These are phyloP conservation scores for Columba guinea DNA, from an alignment of 2,797 vertebrate species.

Conservation along the genomic window DNA sequence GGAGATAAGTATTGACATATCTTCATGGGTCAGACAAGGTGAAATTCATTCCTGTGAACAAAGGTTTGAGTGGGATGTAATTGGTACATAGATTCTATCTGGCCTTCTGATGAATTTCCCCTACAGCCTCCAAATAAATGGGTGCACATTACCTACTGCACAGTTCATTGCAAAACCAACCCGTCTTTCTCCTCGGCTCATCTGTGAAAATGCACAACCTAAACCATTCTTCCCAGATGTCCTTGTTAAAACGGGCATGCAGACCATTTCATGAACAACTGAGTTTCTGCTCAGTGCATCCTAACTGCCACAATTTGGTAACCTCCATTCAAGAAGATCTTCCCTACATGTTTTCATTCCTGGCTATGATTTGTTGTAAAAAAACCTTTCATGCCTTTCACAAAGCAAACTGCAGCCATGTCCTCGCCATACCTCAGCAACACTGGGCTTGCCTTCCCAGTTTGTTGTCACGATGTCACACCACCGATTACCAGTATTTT, in stretches of 20 bases:
- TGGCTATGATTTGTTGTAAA: not conserved
- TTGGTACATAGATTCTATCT: not conserved
- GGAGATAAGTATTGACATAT: not conserved
- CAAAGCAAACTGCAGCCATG: not conserved
- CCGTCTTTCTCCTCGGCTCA: not conserved
- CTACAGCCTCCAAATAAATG: not conserved
- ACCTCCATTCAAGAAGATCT: not conserved
- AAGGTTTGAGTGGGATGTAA: constrained; percentile 6
- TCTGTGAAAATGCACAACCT: not conserved
- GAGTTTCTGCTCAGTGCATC: not conserved
- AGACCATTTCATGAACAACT: not conserved
- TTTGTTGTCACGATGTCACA: not conserved
- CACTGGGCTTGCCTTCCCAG: not conserved
- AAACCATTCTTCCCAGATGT: not conserved
- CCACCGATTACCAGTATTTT: not conserved
- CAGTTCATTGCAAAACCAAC: not conserved
- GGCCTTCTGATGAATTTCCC: constrained; percentile 4
- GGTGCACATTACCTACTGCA: not conserved
- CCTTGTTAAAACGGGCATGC: not conserved
- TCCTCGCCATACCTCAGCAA: not conserved
- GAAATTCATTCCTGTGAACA: constrained; percentile 5
- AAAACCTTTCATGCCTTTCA: not conserved
- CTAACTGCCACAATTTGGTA: not conserved
- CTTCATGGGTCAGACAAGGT: not conserved
- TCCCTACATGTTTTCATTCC: not conserved